Evolutionary conservation across 2,113 vertebrate species (phyloP), one percentile per base, ranked within the genome.

Genomic region (Pholis gunnellus): DNA sequence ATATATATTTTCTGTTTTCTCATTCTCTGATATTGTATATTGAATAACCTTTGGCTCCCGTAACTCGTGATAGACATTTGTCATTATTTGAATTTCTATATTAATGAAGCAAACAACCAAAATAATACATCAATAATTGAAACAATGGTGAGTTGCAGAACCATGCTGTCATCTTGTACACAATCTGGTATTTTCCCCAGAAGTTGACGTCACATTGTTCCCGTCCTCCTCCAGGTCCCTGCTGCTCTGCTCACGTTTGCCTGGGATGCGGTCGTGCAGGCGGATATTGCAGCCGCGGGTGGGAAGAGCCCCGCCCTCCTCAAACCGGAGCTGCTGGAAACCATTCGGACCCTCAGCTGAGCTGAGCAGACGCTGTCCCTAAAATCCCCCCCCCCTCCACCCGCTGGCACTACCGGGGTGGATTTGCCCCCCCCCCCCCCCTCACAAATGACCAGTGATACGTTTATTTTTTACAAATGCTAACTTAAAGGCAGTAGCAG

Each of bases 201-300:
- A 40, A 18, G 42, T 46, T 71, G 14, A 48, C 44, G 10, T 72
- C 6, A 40, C 10, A 34, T 0, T 40, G 1, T 56, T 3, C 17
- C 20, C 54, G 25, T 9, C 0, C 38, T 9, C 64, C 78, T 9
- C n/a, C 72, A 99, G 98, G 97, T 97, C 54, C 98, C 98, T 36
- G 96, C 97, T 0, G 97, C 96, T 17, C 95, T 98, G 64, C 91
- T 99, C 89, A 97, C 96, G 0, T 97, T 99, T 4, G 75, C 88
- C 0, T 99, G 97, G 97, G 97, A 99, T 0, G 64, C 95, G 0
- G 96, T 94, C 0, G 94, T 99, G 67, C 95, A 97, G 87, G 96
- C 95, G 0, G 97, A 99, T 27, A 93, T 99, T 2, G 91, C 85
- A 42, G 97, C 97, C 0, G 94, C 95, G 0, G 96, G 94, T 5